Base-by-base conservation (phyloP, 2,797 vertebrate genomes). In the Labeo calbasu region DNA sequence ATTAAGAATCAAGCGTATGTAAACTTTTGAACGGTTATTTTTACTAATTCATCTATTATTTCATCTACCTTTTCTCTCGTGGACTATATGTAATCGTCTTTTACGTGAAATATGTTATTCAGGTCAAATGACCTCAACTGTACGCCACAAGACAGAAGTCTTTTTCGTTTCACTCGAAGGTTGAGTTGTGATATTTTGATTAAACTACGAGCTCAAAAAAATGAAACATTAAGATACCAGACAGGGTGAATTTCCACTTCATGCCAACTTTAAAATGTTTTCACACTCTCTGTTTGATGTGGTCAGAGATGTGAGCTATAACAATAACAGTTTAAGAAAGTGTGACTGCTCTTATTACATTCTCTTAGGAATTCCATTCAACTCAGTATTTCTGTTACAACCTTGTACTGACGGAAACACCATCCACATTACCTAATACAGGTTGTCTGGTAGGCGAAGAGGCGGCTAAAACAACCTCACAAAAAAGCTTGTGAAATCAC, bases 401-500 rank as follows among this genome's bases (percentile, higher is more conserved):
- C 48, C 46, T 71, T 65, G 36, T 25, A 70, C 80, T 36, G 13
- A 82, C 1, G n/a, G 82, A 87, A 72, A 70, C 61, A 51, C 14
- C 6, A 6, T 57, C n/a, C 23, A 66, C 17, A n/a, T 73, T 65
- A 73, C 73, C 57, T n/a, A 78, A 82, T 78, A 72, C 57, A 73
- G 23, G 77, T 82, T 6, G n/a, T 75, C 59, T 36, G 36, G 9
- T 43, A 77, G 83, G 66, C n/a, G 59, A 81, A 55, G 55, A 57
- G n/a, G 61, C 21, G 40, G 53, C 25, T 51, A 51, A 66, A 71
- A 50, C 57, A 65, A 8, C 25, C 40, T 23, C 50, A 65, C 75
- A 76, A 65, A 76, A 57, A 51, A 65, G 17, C 13, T 66, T 84
- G 81, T 59, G 65, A 59, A 63, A 77, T 79, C 51, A 57, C 17